These are phyloP conservation scores for Falco novaeseelandiae DNA, from an alignment of 2,797 vertebrate species.

Conservation along the genomic window DNA sequence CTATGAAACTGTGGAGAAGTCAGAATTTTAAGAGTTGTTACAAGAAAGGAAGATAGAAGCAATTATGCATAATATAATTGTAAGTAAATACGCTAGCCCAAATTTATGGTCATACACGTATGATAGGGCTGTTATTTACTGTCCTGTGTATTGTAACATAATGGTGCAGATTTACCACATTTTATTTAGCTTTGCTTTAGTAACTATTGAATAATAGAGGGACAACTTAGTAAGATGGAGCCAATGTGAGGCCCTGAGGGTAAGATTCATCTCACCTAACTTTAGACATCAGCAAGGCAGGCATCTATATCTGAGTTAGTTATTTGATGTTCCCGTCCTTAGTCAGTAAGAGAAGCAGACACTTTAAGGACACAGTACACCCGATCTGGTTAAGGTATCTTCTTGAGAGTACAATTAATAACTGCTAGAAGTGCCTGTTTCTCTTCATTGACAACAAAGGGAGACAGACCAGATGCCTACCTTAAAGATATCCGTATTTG, in stretches of 20 bases:
- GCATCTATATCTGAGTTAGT: background rate
- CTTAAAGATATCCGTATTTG: background rate
- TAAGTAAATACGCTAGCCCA: background rate
- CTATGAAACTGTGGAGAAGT: background rate
- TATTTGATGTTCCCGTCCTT: accelerated
- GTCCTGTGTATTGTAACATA: background rate
- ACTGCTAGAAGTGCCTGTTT: background rate
- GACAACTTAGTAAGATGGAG: background rate
- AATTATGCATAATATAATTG: background rate
- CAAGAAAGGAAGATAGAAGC: background rate
- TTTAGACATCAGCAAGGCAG: background rate
- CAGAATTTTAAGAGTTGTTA: background rate
- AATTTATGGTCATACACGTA: background rate
- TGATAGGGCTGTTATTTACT: background rate
- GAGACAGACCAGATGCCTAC: background rate
- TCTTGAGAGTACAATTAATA: background rate
- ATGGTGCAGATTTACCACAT: background rate
- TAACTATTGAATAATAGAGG: background rate
- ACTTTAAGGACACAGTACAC: background rate
- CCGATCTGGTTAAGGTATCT: background rate
- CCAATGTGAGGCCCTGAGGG: background rate
- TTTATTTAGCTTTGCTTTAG: background rate
- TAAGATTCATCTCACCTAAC: background rate
- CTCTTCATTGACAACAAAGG: background rate
- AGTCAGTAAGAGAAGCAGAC: conserved; percentile 32